Conservation (phyloP, 1,140 invertebrate genomes). For the Aradophagus sp. region DNA sequence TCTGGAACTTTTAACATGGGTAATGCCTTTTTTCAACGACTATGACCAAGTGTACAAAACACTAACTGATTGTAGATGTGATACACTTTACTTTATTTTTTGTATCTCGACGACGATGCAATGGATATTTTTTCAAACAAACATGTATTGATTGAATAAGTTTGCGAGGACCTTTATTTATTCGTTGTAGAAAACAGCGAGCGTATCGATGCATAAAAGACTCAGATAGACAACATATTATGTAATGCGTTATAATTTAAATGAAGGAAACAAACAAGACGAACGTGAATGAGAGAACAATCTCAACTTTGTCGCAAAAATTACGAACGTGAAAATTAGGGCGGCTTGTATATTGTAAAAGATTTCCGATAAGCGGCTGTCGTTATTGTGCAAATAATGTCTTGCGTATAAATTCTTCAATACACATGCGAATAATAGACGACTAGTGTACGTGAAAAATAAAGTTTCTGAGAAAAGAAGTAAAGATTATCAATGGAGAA, state of each 20-base stretch:
- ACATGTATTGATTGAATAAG: background rate
- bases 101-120: constrained; percentile 44
- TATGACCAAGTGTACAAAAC: constrained; percentile 34
- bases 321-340: constrained; percentile 44
- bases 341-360: constrained; percentile 63
- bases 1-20: background rate
- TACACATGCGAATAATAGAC: constrained; percentile 71
- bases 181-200: constrained; percentile 55
- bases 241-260: constrained; percentile 70
- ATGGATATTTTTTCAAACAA: constrained; percentile 37
- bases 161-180: constrained; percentile 10
- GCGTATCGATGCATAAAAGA: constrained; percentile 63
- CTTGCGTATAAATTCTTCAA: constrained; percentile 64
- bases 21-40: constrained; percentile 3
- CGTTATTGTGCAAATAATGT: constrained; percentile 63
- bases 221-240: constrained; percentile 68
- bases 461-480: constrained; percentile 74
- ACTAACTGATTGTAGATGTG: constrained; percentile 35
- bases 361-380: constrained; percentile 54
- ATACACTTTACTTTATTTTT: constrained; percentile 53
- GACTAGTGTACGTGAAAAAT: constrained; percentile 75
- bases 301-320: constrained; percentile 58
- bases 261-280: constrained; percentile 33
- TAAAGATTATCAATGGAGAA: too few species aligned
- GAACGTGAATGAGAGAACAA: constrained; percentile 56